These are phyloP conservation scores for Imbricaverruca yamaguchii DNA, from an alignment of 2,888 invertebrate genomes.

Conservation along the genomic window DNA sequence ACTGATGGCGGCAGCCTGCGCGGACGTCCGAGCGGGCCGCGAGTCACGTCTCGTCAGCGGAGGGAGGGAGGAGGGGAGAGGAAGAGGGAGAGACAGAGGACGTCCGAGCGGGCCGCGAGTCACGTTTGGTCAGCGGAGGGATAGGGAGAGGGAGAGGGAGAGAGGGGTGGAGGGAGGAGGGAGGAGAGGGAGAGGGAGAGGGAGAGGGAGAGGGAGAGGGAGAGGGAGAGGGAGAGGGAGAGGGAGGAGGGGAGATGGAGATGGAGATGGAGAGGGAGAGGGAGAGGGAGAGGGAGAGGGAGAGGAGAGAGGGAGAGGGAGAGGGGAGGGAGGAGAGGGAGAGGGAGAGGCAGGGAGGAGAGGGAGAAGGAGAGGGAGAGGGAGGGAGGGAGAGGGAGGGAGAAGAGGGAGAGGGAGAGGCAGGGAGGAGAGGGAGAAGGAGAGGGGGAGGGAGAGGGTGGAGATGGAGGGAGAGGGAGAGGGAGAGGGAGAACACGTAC, in stretches of 20 bases:
- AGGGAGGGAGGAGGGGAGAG: not conserved
- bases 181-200: not conserved
- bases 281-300: not conserved
- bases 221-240: not conserved
- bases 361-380: not conserved
- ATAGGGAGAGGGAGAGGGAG: not conserved
- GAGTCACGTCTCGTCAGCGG: not conserved
- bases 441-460: too few species aligned
- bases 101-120: too few species aligned
- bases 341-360: not conserved
- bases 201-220: too few species aligned
- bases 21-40: not conserved
- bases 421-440: too few species aligned
- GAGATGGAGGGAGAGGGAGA: too few species aligned
- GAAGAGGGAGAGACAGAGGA: not conserved
- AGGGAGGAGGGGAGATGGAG: not conserved
- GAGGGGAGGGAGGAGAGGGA: too few species aligned
- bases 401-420: not conserved
- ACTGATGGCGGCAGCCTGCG: not conserved
- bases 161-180: not conserved
- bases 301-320: too few species aligned
- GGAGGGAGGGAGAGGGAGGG: not conserved
- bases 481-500: too few species aligned
- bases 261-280: not conserved
- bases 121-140: too few species aligned